Percentiles rank a stretch among this genome's conserved stretches.
These are phyloP conservation scores for Pomacea maculata DNA, from an alignment of 1,140 invertebrate genomes.

Conservation along the genomic window DNA sequence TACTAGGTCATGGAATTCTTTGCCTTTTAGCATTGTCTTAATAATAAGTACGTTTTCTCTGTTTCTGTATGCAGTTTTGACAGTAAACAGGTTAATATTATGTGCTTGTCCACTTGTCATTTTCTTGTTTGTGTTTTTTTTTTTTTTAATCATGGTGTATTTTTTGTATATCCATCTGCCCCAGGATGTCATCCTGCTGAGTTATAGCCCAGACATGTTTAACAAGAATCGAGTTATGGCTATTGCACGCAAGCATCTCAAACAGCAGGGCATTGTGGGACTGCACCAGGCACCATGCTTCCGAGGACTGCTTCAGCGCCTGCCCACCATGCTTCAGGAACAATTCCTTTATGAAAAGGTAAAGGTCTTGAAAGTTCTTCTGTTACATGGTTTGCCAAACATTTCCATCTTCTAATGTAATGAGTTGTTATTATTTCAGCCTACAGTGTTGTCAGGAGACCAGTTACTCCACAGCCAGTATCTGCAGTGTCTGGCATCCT, in stretches of 20 bases:
- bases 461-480: conserved; percentile 73
- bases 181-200: conserved; percentile 68
- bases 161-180: conserved; percentile 13
- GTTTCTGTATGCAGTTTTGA: too few species aligned
- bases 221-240: conserved; percentile 67
- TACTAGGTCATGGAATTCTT: too few species aligned
- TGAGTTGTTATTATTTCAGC: conserved; percentile 41
- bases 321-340: conserved; percentile 69
- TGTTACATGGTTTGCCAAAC: background rate
- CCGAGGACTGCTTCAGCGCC: conserved; percentile 66
- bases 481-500: conserved; percentile 71
- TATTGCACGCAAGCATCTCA: conserved; percentile 67
- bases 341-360: conserved; percentile 73
- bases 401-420: background rate
- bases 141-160: background rate
- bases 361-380: conserved; percentile 1
- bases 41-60: too few species aligned
- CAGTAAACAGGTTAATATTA: background rate
- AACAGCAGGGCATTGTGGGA: conserved; percentile 69
- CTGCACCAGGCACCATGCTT: conserved; percentile 72
- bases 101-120: background rate
- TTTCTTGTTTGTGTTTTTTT: background rate
- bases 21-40: too few species aligned
- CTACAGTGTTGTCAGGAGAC: conserved; percentile 69
- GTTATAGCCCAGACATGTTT: conserved; percentile 65